phyloP scores from a whole-genome alignment of 2,888 invertebrate genomes.

The Orchesellides sinensis region DNA sequence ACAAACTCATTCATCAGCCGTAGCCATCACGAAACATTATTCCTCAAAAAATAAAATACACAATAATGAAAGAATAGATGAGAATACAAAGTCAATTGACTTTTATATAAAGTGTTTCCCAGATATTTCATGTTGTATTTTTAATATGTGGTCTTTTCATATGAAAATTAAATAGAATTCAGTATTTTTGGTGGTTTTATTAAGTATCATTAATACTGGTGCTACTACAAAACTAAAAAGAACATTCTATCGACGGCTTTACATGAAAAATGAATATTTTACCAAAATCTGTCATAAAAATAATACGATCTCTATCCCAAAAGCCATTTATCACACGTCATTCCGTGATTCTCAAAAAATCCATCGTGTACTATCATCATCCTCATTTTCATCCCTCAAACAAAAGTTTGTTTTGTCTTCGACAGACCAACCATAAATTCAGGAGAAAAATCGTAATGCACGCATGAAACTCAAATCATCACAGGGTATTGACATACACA shows the following conservation, averaged over 20 bases:
- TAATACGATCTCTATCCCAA: slow-evolving; percentile 5
- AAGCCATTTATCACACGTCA: not conserved
- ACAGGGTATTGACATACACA: not conserved
- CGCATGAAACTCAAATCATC: not conserved
- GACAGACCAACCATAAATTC: too few relatives aligned
- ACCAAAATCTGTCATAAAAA: not conserved
- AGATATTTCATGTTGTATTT: not conserved
- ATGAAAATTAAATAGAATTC: too few relatives aligned
- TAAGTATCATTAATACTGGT: not conserved
- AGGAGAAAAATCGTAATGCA: not conserved
- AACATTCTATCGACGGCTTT: not conserved
- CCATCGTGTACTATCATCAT: too few relatives aligned
- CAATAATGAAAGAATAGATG: too few relatives aligned
- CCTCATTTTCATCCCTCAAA: too few relatives aligned
- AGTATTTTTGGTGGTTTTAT: too few relatives aligned
- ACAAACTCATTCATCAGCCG: not conserved
- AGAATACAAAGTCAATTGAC: not conserved
- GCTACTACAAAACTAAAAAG: not conserved
- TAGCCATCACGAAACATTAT: slow-evolving; percentile 1
- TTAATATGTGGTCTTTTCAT: too few relatives aligned
- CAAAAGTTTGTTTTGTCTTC: too few relatives aligned
- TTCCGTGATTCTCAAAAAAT: slow-evolving; percentile 15
- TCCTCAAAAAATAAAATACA: not conserved
- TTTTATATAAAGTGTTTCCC: not conserved
- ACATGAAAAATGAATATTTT: not conserved